Evolutionary conservation across 1,140 invertebrate genomes (phyloP), one percentile per base, ranked within the genome.

Genomic region (Luehdorfia chinensis): DNA sequence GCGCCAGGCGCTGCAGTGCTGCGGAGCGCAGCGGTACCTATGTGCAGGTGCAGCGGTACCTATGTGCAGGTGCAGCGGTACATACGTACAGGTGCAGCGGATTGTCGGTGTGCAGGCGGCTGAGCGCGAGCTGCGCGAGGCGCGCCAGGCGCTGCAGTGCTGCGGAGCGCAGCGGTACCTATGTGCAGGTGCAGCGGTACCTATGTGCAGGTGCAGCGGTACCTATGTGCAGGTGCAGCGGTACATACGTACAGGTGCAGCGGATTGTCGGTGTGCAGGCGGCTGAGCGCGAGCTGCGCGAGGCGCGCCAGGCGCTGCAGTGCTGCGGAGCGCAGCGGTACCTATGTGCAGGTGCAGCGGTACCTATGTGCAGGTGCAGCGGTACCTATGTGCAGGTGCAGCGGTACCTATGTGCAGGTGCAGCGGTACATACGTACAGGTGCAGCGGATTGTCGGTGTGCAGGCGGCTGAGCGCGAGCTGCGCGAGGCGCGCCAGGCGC

Each of bases 231-330:
- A n/a, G n/a, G n/a, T n/a, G n/a, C n/a, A n/a, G n/a, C n/a, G n/a
- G n/a, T n/a, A n/a, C n/a, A n/a, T n/a, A n/a, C n/a, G n/a, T 8
- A 81, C 77, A 76, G 19, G 46, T 81, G 77, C 57, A 77, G 18
- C 8, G 75, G 75, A 51, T 76, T 78, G 48, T 75, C 70, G 2
- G 41, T 5, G 1, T 81, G 55, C 19, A 81, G 59, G 0, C 63
- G 34, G 2, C 43, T 8, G 4, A 75, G 43, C 2, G 71, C 70
- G 2, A 66, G 54, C 4, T 47, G 18, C 1, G 75, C 73, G 8
- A 80, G 61, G n/a, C 39, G 31, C 2, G 75, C 71, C 5, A 78
- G 66, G 0, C 71, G 60, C 0, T 21, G 30, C 5, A 78, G 63
- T 14, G 77, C 73, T 6, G n/a, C 18, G 4, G 60, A 51, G 1